These are phyloP conservation scores for Rhagonycha lutea DNA, from an alignment of 2,888 invertebrate genomes.

Conservation along the genomic window DNA sequence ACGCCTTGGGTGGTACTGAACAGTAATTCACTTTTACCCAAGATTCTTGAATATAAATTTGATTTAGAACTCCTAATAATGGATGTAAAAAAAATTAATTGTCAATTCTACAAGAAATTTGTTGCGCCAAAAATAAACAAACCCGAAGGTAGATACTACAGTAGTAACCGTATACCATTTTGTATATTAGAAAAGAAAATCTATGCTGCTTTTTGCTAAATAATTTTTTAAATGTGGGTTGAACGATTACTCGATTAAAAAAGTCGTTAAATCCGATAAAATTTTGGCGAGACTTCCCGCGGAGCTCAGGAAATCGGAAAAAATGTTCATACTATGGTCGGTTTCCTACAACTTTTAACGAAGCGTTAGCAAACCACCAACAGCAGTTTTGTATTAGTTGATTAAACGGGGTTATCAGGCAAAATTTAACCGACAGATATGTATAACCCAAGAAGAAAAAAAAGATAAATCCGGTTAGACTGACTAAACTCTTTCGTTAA, in stretches of 20 bases:
- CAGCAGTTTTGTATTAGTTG: too few relatives aligned
- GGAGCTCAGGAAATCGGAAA: background rate
- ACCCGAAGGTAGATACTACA: background rate
- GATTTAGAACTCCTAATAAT: background rate
- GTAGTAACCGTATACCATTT: background rate
- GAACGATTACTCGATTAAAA: background rate
- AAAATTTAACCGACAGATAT: background rate
- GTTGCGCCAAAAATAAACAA: background rate
- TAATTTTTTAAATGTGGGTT: background rate
- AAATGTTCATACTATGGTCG: background rate
- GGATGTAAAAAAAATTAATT: background rate
- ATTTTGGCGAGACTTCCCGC: background rate
- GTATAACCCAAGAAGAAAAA: background rate
- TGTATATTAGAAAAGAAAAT: background rate
- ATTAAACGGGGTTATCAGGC: background rate
- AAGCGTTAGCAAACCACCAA: background rate
- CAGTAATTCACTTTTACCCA: conserved; percentile 1
- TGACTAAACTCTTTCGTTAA: background rate
- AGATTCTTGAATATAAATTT: conserved; percentile 3
- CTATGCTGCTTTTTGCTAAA: background rate
- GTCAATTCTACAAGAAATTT: background rate
- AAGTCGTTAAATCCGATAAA: background rate
- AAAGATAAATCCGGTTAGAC: background rate
- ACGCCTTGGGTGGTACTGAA: conserved; percentile 1
- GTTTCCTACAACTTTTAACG: background rate